A percentile compares a stretch with the other conserved stretches of the same genome.
phyloP scores from a whole-genome alignment of 2,113 vertebrate genomes.

The Otis tarda region DNA sequence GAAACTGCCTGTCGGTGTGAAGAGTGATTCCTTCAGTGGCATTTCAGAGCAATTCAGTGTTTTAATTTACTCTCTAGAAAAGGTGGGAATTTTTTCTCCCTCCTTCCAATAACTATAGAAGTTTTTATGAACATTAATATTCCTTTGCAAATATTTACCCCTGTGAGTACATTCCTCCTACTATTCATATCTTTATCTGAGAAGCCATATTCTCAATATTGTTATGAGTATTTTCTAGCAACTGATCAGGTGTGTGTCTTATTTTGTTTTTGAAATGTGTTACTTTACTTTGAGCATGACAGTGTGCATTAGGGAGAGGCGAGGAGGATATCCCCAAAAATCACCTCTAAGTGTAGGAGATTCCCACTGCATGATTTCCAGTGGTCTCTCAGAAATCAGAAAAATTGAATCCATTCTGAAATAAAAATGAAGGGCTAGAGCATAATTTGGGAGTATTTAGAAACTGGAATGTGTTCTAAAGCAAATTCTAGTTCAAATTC shows the following conservation, averaged over 20 bases:
- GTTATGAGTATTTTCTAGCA: not conserved
- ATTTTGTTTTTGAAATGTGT: not conserved
- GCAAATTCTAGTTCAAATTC: not conserved
- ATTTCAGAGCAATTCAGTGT: not conserved
- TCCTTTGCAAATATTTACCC: not conserved
- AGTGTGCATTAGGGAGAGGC: rapidly evolving
- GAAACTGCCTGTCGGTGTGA: not conserved
- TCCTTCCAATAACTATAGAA: not conserved
- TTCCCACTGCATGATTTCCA: not conserved
- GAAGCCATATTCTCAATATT: not conserved
- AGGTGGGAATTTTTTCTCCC: rapidly evolving
- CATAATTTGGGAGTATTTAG: not conserved
- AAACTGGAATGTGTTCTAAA: not conserved
- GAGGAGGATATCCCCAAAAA: rapidly evolving
- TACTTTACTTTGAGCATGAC: not conserved
- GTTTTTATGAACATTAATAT: not conserved
- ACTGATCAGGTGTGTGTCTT: not conserved
- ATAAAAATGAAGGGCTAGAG: not conserved
- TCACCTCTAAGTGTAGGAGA: not conserved
- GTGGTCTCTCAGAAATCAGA: not conserved
- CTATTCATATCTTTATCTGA: not conserved
- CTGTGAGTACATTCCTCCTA: not conserved
- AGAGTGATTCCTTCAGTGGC: not conserved
- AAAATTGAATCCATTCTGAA: not conserved
- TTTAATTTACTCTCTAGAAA: not conserved